phyloP scores from a whole-genome alignment of 2,797 vertebrate species.

The Pterois miles region DNA sequence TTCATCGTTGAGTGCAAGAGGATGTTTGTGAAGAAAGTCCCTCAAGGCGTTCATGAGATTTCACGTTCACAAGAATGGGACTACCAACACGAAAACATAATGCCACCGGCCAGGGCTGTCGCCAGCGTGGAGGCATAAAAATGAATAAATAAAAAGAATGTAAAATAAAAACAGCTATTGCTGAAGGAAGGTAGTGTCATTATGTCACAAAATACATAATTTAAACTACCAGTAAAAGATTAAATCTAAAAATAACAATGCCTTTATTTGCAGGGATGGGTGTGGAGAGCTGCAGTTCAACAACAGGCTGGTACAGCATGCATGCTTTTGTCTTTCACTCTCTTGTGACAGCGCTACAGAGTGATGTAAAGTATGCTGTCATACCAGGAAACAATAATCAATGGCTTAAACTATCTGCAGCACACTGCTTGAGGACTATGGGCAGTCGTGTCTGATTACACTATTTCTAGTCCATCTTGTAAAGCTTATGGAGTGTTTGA shows the following conservation, averaged over 20 bases:
- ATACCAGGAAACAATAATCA: not conserved
- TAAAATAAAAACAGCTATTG: not conserved
- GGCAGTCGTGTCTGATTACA: not conserved
- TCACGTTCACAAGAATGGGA: no score
- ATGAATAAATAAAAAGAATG: no score
- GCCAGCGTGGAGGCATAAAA: no score
- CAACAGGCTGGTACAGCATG: slow-evolving; percentile 32
- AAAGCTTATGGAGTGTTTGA: not conserved
- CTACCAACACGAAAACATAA: no score
- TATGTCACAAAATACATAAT: not conserved
- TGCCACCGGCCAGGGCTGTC: no score
- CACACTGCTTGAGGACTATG: not conserved
- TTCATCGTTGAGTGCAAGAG: no score
- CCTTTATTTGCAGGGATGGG: slow-evolving; percentile 46
- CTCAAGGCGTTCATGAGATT: no score
- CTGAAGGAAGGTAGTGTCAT: not conserved
- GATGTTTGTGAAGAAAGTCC: no score
- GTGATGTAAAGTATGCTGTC: not conserved
- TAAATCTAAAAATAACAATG: not conserved
- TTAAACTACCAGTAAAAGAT: not conserved
- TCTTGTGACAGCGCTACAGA: not conserved
- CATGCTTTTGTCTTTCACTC: not conserved
- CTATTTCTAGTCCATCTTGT: not conserved
- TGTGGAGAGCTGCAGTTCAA: slow-evolving; percentile 56
- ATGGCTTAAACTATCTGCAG: not conserved